phyloP scores from a whole-genome alignment of 1,140 invertebrate species.

The Papilio dardanus region DNA sequence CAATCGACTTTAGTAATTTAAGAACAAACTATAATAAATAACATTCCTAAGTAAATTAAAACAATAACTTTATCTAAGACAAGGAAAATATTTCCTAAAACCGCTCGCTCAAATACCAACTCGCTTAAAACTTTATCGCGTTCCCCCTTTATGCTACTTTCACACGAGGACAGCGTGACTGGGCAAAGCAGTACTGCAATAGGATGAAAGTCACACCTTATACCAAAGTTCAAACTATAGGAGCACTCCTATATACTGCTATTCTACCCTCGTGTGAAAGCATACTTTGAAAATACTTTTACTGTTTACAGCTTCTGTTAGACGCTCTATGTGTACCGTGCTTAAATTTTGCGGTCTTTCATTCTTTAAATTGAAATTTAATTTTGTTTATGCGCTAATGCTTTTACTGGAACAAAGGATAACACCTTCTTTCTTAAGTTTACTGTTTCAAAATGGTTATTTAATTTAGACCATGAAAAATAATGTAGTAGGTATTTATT shows the following conservation, averaged over 20 bases:
- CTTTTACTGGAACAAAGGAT: neutral
- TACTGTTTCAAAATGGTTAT: neutral
- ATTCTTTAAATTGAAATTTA: constrained; percentile 11
- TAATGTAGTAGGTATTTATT: no score
- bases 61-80: constrained; percentile 11
- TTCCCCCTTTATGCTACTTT: constrained; percentile 10
- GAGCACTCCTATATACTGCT: no score
- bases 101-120: neutral
- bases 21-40: neutral
- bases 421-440: neutral
- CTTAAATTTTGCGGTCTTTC: neutral
- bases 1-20: neutral
- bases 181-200: neutral
- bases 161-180: neutral
- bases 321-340: neutral
- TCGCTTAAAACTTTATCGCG: constrained; percentile 28
- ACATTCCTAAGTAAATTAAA: neutral
- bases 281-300: constrained; percentile 11
- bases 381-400: neutral
- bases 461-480: no score
- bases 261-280: neutral
- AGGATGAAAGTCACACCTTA: neutral
- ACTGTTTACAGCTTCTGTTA: constrained; percentile 27
- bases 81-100: constrained; percentile 29
- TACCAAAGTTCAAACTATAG: neutral